Evolutionary conservation across 2,888 invertebrate genomes (phyloP), one percentile per base, ranked within the genome.

Genomic region (Perizoma affinitatum): DNA sequence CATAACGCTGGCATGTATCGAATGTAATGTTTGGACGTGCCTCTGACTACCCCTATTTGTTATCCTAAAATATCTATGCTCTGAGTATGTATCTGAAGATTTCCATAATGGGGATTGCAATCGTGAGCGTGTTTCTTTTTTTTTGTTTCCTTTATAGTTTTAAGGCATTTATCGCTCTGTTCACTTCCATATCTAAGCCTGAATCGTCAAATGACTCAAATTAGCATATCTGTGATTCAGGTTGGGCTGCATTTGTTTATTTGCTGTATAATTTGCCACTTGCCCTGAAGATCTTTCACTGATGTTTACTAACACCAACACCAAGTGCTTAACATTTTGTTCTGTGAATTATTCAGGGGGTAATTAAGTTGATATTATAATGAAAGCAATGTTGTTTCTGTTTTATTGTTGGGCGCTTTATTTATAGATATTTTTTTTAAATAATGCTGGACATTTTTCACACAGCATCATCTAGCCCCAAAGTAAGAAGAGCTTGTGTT

Each of bases 141-240:
- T 22, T 22, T 22, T 22, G 22, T 22, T 22, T 22, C 22, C 1
- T 7, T 38, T 38, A 7, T 38, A 38, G 3, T 38, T 38, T 38
- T 38, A 42, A 42, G 38, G n/a, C 3, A 48, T 5, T 42, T 8
- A 9, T 35, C 63, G 61, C 64, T 64, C 33, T 40, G 44, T 57
- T 56, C 7, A 35, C 35, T 40, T 47, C 54, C 9, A 7, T 64
- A 67, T 5, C 67, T 48, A 0, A 7, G 44, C n/a, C 48, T 61
- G 49, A 22, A 46, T 67, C 58, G 58, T 70, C 71, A 78, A 80
- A 82, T 76, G 79, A 80, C 74, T 71, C 65, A 73, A 79, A 84
- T 84, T 83, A 80, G 72, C 83, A 81, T 82, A 80, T 79, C 79
- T 75, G 78, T 76, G 75, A 82, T 80, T 81, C 78, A 78, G 76